Base-by-base conservation (phyloP, 2,888 invertebrate species). In the Apodemia duryi region DNA sequence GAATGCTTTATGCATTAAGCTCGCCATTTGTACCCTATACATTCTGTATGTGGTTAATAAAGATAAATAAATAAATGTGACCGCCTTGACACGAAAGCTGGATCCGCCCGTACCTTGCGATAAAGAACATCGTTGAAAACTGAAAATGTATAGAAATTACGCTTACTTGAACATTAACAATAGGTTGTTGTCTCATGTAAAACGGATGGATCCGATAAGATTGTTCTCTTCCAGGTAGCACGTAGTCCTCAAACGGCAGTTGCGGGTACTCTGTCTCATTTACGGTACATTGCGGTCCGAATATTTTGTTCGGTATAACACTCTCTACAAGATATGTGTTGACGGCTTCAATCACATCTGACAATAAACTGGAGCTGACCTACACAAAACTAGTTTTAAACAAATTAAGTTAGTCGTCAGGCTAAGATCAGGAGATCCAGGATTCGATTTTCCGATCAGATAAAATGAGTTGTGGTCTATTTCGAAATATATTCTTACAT, bases 161-260 rank as follows among this genome's bases (percentile, higher is more conserved):
- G 35, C 13, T 51, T 67, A 88, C 91, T 81, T 83, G 81, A 6
- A 90, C 75, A 71, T 80, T 81, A 62, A 91, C 74, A 3, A 84
- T 70, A 2, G 81, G 62, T 68, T 85, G 83, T 46, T 82, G 79
- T 61, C 77, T 77, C 71, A 93, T 74, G 72, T 90, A 85, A 70
- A 81, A 88, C 0, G 92, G 89, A 75, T 92, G 93, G 66, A 94
- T 88, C 52, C 91, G 85, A 70, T 94, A 93, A 0, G 82, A 82
- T 57, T 92, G 88, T 66, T 91, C 86, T 66, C 93, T 78, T 35
- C 86, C 83, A 0, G 94, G 93, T 62, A 93, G 83, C 11, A 94
- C 85, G 69, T 93, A 94, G 76, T 94, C 94, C 80, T 95, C 95
- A 65, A 92, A 92, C 67, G 84, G 82, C 0, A 88, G 75, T 72